These are phyloP conservation scores for Ranitomeya variabilis DNA, from an alignment of 2,113 vertebrate genomes.

Conservation along the genomic window DNA sequence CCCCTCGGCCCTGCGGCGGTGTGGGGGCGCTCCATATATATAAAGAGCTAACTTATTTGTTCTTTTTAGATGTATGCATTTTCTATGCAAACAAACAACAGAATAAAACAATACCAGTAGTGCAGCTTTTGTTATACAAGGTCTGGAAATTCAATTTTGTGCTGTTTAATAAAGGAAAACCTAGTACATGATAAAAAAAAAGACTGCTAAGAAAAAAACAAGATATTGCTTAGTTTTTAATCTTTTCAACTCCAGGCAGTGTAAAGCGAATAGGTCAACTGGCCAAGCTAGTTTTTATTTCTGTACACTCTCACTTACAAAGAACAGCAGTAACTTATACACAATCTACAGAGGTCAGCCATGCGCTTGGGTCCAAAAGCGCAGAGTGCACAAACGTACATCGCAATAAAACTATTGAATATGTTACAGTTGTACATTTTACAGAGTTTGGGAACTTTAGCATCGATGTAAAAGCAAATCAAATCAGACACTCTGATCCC, in stretches of 20 bases:
- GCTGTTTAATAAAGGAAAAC: conserved; percentile 52
- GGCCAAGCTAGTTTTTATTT: conserved; percentile 56
- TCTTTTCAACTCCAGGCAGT: conserved; percentile 58
- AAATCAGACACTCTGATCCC: conserved; percentile 48
- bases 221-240: conserved; percentile 59
- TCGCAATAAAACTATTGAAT: conserved; percentile 54
- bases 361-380: conserved; percentile 51
- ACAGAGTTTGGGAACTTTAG: conserved; percentile 51
- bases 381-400: conserved; percentile 53
- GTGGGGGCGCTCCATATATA: no score
- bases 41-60: neutral
- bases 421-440: conserved; percentile 56
- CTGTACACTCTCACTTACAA: conserved; percentile 49
- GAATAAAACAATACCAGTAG: neutral
- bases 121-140: neutral
- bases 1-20: no score
- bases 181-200: conserved; percentile 51
- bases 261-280: conserved; percentile 56
- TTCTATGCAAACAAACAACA: neutral
- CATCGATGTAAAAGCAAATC: conserved; percentile 52
- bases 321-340: conserved; percentile 53
- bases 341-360: conserved; percentile 56
- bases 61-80: neutral
- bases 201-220: conserved; percentile 39
- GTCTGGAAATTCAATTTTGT: conserved; percentile 32